A percentile compares a stretch with the other conserved stretches of the same genome.
phyloP scores from a whole-genome alignment of 2,888 invertebrate genomes.

The Aleiodes testaceus region DNA sequence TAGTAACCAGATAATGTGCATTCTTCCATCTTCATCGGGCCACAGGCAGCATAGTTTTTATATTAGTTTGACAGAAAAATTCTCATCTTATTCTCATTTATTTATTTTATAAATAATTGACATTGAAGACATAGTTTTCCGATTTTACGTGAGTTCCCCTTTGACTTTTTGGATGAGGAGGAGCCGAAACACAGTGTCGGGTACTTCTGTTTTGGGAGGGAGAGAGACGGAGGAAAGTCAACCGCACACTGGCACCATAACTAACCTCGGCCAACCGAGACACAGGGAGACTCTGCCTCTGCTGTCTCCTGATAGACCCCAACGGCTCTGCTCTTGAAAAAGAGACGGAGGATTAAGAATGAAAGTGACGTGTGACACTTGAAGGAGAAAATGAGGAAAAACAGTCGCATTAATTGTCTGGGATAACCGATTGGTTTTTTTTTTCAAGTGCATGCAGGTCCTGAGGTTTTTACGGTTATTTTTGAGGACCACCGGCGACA shows the following conservation, averaged over 20 bases:
- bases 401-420: conserved; percentile 20
- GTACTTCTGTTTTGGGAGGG: conserved; percentile 66
- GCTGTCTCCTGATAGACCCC: not conserved
- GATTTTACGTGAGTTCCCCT: conserved; percentile 71
- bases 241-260: conserved; percentile 63
- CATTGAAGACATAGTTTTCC: too few relatives aligned
- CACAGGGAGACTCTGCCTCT: conserved; percentile 42
- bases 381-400: conserved; percentile 34
- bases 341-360: conserved; percentile 8
- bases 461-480: not conserved
- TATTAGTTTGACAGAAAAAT: conserved; percentile 27
- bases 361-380: conserved; percentile 28
- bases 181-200: conserved; percentile 65
- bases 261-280: conserved; percentile 69
- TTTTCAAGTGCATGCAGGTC: conserved; percentile 10
- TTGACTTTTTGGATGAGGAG: conserved; percentile 72
- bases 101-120: conserved; percentile 33
- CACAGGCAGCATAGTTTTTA: conserved; percentile 47
- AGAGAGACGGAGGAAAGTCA: conserved; percentile 37
- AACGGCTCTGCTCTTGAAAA: not conserved
- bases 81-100: conserved; percentile 4
- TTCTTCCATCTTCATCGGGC: conserved; percentile 15
- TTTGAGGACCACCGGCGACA: conserved; percentile 9
- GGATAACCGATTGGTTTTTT: not conserved
- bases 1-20: conserved; percentile 15